These are phyloP conservation scores for Chalcis sispes DNA, from an alignment of 2,888 invertebrate genomes.

Conservation along the genomic window DNA sequence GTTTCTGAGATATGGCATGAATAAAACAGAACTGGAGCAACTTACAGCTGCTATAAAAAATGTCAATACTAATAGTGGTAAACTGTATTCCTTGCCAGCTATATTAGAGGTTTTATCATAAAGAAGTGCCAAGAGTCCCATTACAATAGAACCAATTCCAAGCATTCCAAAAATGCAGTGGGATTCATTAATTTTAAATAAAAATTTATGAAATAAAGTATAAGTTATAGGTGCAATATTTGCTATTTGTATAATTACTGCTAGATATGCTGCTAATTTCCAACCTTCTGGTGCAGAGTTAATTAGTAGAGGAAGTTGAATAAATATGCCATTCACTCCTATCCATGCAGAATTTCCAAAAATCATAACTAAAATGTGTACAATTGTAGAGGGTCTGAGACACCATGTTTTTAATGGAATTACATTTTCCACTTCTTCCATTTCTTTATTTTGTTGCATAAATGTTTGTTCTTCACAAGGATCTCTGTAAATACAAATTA, in stretches of 20 bases:
- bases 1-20: constrained; percentile 89
- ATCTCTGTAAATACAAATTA: constrained; percentile 31
- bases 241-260: constrained; percentile 86
- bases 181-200: constrained; percentile 77
- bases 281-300: constrained; percentile 88
- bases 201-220: constrained; percentile 77
- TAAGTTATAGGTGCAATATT: constrained; percentile 87
- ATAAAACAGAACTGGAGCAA: constrained; percentile 90
- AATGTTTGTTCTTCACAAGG: constrained; percentile 25
- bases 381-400: constrained; percentile 65
- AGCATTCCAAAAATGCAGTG: constrained; percentile 79
- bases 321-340: constrained; percentile 90
- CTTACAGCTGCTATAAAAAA: constrained; percentile 86
- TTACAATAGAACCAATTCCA: constrained; percentile 78
- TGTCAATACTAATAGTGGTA: constrained; percentile 80
- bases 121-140: constrained; percentile 80
- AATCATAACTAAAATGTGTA: constrained; percentile 84
- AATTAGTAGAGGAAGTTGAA: constrained; percentile 90
- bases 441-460: constrained; percentile 17
- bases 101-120: constrained; percentile 79
- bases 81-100: constrained; percentile 78
- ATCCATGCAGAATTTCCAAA: constrained; percentile 92
- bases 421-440: no score
- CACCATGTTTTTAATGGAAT: neutral
- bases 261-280: constrained; percentile 89